Base-by-base conservation (phyloP, 2,113 vertebrate genomes). In the Elephas maximus region DNA sequence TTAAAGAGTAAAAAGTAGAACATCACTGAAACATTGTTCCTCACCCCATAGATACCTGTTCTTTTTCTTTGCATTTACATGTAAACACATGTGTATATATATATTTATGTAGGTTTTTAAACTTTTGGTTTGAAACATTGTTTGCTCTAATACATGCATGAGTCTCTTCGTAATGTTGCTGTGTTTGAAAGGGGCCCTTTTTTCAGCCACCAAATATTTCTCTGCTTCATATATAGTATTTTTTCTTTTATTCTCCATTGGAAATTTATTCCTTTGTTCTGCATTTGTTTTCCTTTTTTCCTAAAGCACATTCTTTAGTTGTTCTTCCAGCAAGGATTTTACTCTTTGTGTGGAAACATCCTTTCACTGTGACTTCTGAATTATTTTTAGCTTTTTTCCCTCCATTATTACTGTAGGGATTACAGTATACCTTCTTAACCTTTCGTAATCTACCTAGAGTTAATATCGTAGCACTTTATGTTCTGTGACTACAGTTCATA, bases 11-110 rank as follows among this genome's bases (percentile, higher is more conserved):
- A 90, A 83, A 95, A 90, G 74, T 89, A 79, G 71, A 94, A 88
- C 41, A 85, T 91, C n/a, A 89, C 84, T 67, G 4, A 95, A 63
- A 94, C 5, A 6, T 95, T 91, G 6, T 89, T 95, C 30, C 23
- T 97, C 33, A 91, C 4, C 4, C 0, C 7, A 14, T 48, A 65
- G 20, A 26, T 93, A 83, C 45, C 20, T 90, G 20, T 90, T 26
- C 23, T 80, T 94, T 91, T 91, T 84, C 71, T 96, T 95, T 91
- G 76, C 79, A 74, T 91, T 91, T 88, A 63, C 62, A n/a, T 78
- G 6, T 87, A 3, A 85, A 48, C 80, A n/a, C 24, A 78, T 51
- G 8, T 41, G 3, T 14, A 79, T 20, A 8, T 51, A 51, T n/a
- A 41, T 2, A 86, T 91, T 60, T 88, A 28, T 53, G 63, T 78